Base-by-base conservation (phyloP, 2,113 vertebrate genomes). In the Illadopsis cleaveri region DNA sequence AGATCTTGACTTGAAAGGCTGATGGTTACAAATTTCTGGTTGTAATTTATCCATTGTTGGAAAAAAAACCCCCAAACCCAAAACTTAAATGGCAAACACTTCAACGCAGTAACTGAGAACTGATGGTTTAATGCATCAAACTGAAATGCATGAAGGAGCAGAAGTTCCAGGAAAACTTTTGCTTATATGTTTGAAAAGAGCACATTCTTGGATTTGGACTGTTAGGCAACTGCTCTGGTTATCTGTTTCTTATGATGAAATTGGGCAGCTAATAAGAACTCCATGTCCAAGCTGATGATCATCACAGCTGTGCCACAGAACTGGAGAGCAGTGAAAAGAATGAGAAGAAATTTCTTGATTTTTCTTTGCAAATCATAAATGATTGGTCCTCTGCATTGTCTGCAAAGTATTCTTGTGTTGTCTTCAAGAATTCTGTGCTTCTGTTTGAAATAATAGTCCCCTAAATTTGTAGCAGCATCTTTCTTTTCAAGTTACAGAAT, bases 81-180 rank as follows among this genome's bases (percentile, higher is more conserved):
- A 38, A 77, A 25, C 4, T 11, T 15, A 47, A 58, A 27, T 5
- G 11, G 9, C 12, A n/a, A 72, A 15, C 6, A 11, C 8, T 86
- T 71, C 28, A 69, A 25, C 21, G 6, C 19, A 18, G 0, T 40
- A 33, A 37, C 31, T 53, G 69, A 56, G 20, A 86, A 37, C 0
- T 62, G 22, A 6, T 53, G 42, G 23, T 64, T 90, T 27, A 77
- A 23, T 4, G 1, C 25, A 28, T 80, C 45, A 24, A 35, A 54
- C 19, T 72, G 33, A 80, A 51, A 31, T 31, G 8, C 23, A 12
- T 9, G 23, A 68, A 51, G 25, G 40, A 76, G 15, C 3, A 4
- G 33, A 80, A 42, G 27, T 61, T 82, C 23, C 16, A 61, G 18
- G 17, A 61, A 44, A 33, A 45, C 19, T 80, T 82, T 5, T 10